A percentile compares a stretch with the other conserved stretches of the same genome.
Evolutionary conservation across 2,113 vertebrate species (phyloP).

Genomic region (Hemicordylus capensis): DNA sequence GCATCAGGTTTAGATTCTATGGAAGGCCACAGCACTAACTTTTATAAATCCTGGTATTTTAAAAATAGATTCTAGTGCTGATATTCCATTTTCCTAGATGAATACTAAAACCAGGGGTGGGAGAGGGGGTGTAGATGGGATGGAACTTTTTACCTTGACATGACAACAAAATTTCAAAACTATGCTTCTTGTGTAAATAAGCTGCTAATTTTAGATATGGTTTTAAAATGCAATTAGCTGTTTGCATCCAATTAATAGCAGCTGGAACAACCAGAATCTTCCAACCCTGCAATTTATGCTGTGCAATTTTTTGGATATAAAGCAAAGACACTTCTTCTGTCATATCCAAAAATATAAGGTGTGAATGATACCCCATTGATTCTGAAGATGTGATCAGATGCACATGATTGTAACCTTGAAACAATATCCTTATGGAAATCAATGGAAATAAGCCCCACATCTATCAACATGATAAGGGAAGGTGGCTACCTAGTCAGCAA

Average conservation of each 20-base stretch:
- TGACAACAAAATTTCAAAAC: slow-evolving; percentile 4
- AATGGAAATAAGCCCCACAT: too few species aligned
- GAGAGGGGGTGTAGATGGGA: neutral
- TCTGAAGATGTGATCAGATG: neutral
- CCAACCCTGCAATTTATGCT: slow-evolving; percentile 15
- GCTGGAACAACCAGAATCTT: slow-evolving; percentile 5
- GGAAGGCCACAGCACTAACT: neutral
- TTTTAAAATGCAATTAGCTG: slow-evolving; percentile 21
- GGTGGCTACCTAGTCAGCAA: too few species aligned
- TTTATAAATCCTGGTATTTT: neutral
- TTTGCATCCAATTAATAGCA: slow-evolving; percentile 30
- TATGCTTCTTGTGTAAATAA: neutral
- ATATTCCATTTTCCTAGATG: neutral
- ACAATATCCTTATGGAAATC: neutral
- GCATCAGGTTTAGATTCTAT: neutral
- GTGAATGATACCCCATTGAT: neutral
- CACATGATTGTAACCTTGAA: neutral
- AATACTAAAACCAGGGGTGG: neutral
- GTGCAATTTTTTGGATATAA: slow-evolving; percentile 16
- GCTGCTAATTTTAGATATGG: slow-evolving; percentile 21
- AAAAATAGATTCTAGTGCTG: neutral
- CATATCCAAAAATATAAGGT: neutral
- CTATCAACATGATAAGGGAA: too few species aligned
- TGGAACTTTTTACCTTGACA: neutral
- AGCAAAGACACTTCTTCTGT: neutral